Evolutionary conservation across 2,113 vertebrate species (phyloP), one percentile per base, ranked within the genome.

Genomic region (Syrrhaptes paradoxus): DNA sequence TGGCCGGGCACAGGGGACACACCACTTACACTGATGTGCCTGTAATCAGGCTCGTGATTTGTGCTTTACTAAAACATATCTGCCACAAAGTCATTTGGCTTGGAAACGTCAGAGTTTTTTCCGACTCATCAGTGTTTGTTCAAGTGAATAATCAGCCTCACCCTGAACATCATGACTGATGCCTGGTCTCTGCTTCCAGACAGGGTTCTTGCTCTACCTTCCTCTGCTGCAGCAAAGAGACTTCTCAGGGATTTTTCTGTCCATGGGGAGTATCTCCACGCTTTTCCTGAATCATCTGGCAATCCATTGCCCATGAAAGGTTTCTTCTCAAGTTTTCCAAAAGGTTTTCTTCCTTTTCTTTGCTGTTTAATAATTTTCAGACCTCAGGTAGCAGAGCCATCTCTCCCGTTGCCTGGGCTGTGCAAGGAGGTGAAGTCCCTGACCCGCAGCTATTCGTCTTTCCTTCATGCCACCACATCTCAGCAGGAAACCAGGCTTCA

Each of bases 31-130:
- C 18, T 77, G 49, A 18, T 87, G 28, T 25, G 38, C 36, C 72
- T 92, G 58, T 91, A 82, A 89, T 89, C 45, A 91, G 57, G 85
- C 15, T 87, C 73, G 85, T 62, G 66, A 89, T 86, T 95, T 84
- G 45, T 84, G 63, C 65, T 80, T 89, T 32, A 49, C 31, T 85
- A 36, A 93, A 92, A 84, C 24, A 3, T 58, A 66, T 74, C 31
- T 73, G 77, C 41, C 81, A 93, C 77, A 55, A 87, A 92, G 13
- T 61, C 45, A 59, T 78, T 95, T 89, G 86, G 48, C 65, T 92
- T 92, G 65, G 80, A 92, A 95, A 46, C 26, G 36, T 49, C 14
- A 7, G 41, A 34, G 59, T 77, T 95, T 95, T 90, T 95, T 90
- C 68, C 80, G 89, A 57, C 29, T 71, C 52, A 49, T 78, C 52